Evolutionary conservation across 1,140 invertebrate genomes (phyloP), one percentile per base, ranked within the genome.

Genomic region (Orchesella cincta): DNA sequence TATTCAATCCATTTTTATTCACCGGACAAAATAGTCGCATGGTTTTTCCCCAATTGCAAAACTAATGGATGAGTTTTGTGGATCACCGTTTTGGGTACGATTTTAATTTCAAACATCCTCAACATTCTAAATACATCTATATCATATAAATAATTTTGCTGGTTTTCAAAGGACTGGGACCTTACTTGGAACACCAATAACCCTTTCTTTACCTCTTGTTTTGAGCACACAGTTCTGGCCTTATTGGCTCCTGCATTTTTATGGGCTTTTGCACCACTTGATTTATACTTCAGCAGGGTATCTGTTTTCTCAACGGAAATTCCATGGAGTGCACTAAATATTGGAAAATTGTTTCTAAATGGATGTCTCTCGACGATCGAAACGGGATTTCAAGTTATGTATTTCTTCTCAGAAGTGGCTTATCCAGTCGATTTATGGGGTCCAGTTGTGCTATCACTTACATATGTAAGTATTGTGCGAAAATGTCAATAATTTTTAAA

Each of bases 181-280:
- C 79, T 90, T 82, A 90, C 92, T 67, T 96, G 94, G 94, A 12
- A 67, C 31, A 67, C 62, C 1, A n/a, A 29, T 12, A 86, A 93
- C 80, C 95, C 95, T 54, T 91, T 95, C 84, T 88, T 97, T 70
- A 94, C 94, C 75, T 86, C 88, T 85, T 97, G 95, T 85, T 95
- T 97, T 86, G 92, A 96, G 84, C 91, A 92, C 85, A 97, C 95
- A 1, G 90, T 93, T 0, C 84, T 98, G 36, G 86, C 94, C 64
- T 97, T 94, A 94, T 85, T 90, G 54, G 95, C 97, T 3, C 96
- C 94, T 86, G 84, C 88, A 26, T 95, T 94, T 85, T 86, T 97
- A 1, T 96, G 93, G 92, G 73, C 91, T 0, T 92, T 93, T 81
- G 87, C 91, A 3, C 86, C 91, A 3, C 85, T 96, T 34, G 93